Evolutionary conservation across 2,888 invertebrate genomes (phyloP).

Genomic region (Cryptus viduatorius): DNA sequence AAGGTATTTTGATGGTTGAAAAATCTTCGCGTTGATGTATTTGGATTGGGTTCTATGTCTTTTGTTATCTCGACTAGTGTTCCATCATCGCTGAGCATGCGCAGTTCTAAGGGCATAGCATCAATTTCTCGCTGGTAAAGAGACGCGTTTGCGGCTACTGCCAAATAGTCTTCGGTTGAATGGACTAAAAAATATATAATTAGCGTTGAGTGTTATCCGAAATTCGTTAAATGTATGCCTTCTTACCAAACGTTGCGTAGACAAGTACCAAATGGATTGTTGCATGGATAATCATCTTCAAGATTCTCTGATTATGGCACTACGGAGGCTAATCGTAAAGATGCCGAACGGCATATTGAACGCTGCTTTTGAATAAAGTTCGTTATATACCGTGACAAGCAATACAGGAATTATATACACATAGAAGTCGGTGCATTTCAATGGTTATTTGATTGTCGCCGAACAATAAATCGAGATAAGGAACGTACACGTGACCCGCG

Average conservation of each 20-base stretch:
- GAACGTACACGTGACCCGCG: background rate
- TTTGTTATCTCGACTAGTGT: background rate
- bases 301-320: background rate
- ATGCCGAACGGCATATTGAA: background rate
- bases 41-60: background rate
- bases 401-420: background rate
- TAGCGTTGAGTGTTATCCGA: background rate
- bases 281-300: background rate
- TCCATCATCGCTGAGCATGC: background rate
- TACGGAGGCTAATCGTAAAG: background rate
- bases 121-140: conserved; percentile 16
- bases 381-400: background rate
- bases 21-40: background rate
- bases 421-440: background rate
- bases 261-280: background rate
- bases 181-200: background rate
- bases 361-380: background rate
- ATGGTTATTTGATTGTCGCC: background rate
- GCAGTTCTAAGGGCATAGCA: background rate
- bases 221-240: background rate
- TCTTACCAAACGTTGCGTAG: background rate
- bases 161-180: background rate
- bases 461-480: conserved; percentile 10
- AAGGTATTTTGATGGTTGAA: background rate
- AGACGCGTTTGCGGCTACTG: background rate